Percentiles rank a stretch among this genome's conserved stretches.
Evolutionary conservation across 2,113 vertebrate genomes (phyloP).

Genomic region (Myotis brandtii): DNA sequence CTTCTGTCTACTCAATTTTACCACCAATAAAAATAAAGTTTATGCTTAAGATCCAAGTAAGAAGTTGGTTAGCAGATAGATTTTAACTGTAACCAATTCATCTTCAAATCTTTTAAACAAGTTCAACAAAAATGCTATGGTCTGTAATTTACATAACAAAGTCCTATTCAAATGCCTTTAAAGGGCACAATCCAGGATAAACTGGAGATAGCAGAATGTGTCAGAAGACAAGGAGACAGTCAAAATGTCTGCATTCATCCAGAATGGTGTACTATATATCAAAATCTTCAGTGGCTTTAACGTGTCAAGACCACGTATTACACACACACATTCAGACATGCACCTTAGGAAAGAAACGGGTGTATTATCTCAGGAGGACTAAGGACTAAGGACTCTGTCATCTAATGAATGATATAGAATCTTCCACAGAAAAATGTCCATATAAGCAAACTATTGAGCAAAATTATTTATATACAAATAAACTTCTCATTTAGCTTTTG

Average conservation of each 20-base stretch:
- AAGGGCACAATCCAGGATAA: background rate
- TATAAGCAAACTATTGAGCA: background rate
- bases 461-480: background rate
- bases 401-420: background rate
- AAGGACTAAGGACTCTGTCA: background rate
- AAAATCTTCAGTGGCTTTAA: background rate
- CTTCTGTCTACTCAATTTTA: background rate
- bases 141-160: background rate
- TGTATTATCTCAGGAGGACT: background rate
- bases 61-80: background rate
- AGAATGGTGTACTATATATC: background rate
- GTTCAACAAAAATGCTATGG: background rate
- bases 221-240: background rate
- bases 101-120: background rate
- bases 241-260: background rate
- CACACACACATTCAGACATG: rapidly evolving
- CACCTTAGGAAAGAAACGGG: background rate
- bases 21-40: background rate
- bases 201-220: background rate
- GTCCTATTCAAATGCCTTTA: background rate
- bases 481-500: background rate
- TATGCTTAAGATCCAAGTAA: background rate
- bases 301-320: background rate
- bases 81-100: background rate
- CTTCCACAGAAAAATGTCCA: background rate